Conservation (phyloP, 2,797 vertebrate genomes). For the Silurus aristotelis region DNA sequence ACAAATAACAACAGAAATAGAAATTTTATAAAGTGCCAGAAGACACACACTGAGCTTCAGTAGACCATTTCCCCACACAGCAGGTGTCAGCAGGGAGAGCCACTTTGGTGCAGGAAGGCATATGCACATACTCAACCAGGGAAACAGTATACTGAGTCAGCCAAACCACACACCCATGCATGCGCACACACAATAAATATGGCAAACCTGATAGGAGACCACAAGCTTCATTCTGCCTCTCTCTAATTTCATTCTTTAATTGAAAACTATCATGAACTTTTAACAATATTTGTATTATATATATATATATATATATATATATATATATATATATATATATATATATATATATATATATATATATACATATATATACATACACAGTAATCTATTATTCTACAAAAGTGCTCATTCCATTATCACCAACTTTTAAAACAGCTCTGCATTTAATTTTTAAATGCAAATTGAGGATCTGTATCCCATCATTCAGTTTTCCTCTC, state of each 20-base stretch:
- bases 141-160: slow-evolving; percentile 10
- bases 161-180: slow-evolving; percentile 2
- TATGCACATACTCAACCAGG: slow-evolving; percentile 15
- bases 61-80: slow-evolving; percentile 27
- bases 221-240: background rate
- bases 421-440: slow-evolving; percentile 39
- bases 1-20: slow-evolving; percentile 39
- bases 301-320: too few relatives aligned
- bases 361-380: too few relatives aligned
- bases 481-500: background rate
- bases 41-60: slow-evolving; percentile 16
- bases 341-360: too few relatives aligned
- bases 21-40: slow-evolving; percentile 9
- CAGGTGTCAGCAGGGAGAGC: slow-evolving; percentile 16
- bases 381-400: background rate
- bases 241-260: background rate
- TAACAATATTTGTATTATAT: background rate
- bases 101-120: slow-evolving; percentile 35
- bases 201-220: slow-evolving; percentile 10
- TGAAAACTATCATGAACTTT: background rate
- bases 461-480: slow-evolving; percentile 20
- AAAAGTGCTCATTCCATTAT: slow-evolving; percentile 39
- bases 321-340: too few relatives aligned
- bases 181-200: background rate
- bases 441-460: slow-evolving; percentile 40